phyloP scores from a whole-genome alignment of 2,797 vertebrate genomes.

The Eleutherodactylus coqui region DNA sequence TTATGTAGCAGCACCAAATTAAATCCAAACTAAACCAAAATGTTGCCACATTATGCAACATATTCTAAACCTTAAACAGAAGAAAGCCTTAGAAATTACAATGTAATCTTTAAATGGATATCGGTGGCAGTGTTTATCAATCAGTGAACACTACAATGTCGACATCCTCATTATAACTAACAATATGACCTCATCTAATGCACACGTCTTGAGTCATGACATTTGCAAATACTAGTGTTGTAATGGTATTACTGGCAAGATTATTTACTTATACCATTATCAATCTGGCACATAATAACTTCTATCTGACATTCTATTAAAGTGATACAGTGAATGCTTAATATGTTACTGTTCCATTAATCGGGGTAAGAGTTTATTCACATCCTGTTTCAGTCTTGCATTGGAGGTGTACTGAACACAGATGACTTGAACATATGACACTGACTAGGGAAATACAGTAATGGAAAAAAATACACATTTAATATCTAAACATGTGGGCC shows the following conservation, averaged over 20 bases:
- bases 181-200: constrained; percentile 57
- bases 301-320: constrained; percentile 13
- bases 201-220: constrained; percentile 45
- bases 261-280: constrained; percentile 50
- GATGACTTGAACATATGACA: too few relatives aligned
- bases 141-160: constrained; percentile 21
- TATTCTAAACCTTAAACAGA: neutral
- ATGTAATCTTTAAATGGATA: constrained; percentile 17
- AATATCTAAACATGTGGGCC: too few relatives aligned
- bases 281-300: constrained; percentile 34
- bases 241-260: constrained; percentile 43
- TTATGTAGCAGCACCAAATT: neutral
- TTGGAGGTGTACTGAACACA: too few relatives aligned
- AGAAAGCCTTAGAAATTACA: neutral
- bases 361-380: neutral
- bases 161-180: constrained; percentile 7
- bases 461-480: too few relatives aligned
- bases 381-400: neutral
- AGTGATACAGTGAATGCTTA: constrained; percentile 3
- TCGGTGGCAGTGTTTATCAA: constrained; percentile 20
- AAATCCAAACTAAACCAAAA: neutral
- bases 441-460: too few relatives aligned
- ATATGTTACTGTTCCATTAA: neutral
- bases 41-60: too few relatives aligned
- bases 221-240: constrained; percentile 44